Evolutionary conservation across 2,113 vertebrate species (phyloP).

Genomic region (Sapajus apella): DNA sequence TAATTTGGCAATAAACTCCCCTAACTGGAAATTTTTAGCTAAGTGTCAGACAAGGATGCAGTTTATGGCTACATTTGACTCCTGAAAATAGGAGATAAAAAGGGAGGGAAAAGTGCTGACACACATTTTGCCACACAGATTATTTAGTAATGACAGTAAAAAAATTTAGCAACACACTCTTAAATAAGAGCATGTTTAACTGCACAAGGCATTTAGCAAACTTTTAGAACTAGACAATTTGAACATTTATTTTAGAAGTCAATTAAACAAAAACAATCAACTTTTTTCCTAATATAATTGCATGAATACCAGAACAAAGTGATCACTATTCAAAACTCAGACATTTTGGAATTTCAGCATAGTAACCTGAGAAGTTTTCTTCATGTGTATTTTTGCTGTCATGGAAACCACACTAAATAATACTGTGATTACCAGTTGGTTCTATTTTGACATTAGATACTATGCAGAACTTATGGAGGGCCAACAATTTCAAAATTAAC

Average conservation of each 20-base stretch:
- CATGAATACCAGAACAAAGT: constrained; percentile 51
- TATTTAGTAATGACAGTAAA: constrained; percentile 65
- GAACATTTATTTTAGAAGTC: constrained; percentile 60
- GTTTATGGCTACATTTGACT: constrained; percentile 72
- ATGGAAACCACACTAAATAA: constrained; percentile 51
- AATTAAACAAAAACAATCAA: constrained; percentile 62
- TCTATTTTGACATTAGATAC: constrained; percentile 49
- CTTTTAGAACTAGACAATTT: constrained; percentile 65
- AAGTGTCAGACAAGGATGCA: constrained; percentile 72
- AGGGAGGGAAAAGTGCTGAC: constrained; percentile 55
- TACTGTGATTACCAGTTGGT: neutral
- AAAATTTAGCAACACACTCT: constrained; percentile 68
- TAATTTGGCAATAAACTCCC: constrained; percentile 74
- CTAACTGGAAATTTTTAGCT: constrained; percentile 60
- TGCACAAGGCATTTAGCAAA: constrained; percentile 63
- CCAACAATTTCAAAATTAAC: constrained; percentile 48
- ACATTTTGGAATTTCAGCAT: constrained; percentile 74
- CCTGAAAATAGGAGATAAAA: constrained; percentile 82
- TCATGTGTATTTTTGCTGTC: constrained; percentile 46
- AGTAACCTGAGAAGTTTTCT: constrained; percentile 73
- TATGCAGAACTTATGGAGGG: constrained; percentile 55
- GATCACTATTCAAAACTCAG: constrained; percentile 56
- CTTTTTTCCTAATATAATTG: constrained; percentile 57
- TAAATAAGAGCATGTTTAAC: constrained; percentile 70
- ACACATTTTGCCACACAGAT: constrained; percentile 80